These are phyloP conservation scores for Meloidogyne chitwoodi DNA, from an alignment of 1,140 invertebrate species.

Conservation along the genomic window DNA sequence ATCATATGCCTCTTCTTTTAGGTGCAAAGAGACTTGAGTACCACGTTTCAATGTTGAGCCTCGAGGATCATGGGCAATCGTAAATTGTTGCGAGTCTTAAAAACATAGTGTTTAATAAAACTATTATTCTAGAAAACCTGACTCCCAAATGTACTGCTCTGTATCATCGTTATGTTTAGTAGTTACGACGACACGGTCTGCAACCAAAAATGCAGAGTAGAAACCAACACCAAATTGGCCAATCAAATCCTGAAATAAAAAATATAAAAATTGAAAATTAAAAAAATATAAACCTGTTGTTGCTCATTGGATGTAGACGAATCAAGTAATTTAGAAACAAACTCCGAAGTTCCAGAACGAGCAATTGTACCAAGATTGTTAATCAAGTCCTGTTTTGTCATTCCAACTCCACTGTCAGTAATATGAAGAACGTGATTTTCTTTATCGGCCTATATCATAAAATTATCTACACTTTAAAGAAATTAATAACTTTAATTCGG, in stretches of 20 bases:
- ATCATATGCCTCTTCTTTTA: conserved; percentile 94
- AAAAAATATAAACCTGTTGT: conserved; percentile 60
- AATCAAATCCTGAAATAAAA: conserved; percentile 62
- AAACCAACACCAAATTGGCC: conserved; percentile 94
- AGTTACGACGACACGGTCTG: conserved; percentile 80
- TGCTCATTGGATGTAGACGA: conserved; percentile 68
- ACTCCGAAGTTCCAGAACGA: conserved; percentile 97
- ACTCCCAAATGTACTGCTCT: conserved; percentile 95
- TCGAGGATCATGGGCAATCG: conserved; percentile 85
- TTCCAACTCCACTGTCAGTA: conserved; percentile 88
- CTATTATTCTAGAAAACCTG: conserved; percentile 56
- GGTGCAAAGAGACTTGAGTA: conserved; percentile 75
- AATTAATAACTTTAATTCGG: conserved; percentile 72
- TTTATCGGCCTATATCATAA: conserved; percentile 72
- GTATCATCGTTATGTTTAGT: conserved; percentile 83
- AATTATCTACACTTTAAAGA: background rate
- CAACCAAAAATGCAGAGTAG: conserved; percentile 92
- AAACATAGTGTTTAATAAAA: background rate
- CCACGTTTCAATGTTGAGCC: conserved; percentile 83
- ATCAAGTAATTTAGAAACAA: conserved; percentile 86
- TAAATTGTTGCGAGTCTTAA: conserved; percentile 76
- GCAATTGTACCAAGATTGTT: conserved; percentile 98
- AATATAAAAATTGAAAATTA: background rate
- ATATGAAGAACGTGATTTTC: conserved; percentile 89
- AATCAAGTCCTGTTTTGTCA: conserved; percentile 89